These are phyloP conservation scores for Oxystoma pomonae DNA, from an alignment of 2,888 invertebrate species.

Conservation along the genomic window DNA sequence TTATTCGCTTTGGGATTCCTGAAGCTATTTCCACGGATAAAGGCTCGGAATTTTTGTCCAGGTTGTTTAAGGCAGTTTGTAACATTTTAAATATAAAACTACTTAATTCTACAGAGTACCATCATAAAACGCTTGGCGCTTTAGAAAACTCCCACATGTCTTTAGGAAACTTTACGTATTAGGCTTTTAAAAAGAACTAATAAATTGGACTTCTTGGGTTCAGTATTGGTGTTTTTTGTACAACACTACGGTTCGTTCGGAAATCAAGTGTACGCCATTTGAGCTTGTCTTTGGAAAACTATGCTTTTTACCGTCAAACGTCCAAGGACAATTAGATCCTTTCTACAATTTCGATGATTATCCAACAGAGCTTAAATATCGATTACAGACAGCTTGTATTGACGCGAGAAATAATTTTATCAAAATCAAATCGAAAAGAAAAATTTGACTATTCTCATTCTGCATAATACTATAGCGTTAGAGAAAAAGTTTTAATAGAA, in stretches of 20 bases:
- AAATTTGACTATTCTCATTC: not conserved
- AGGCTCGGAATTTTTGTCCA: too few species aligned
- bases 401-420: not conserved
- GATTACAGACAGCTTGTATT: not conserved
- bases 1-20: too few species aligned
- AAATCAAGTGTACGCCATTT: conserved; percentile 1
- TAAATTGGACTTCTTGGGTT: not conserved
- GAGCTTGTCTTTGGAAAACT: not conserved
- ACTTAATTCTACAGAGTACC: not conserved
- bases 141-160: not conserved
- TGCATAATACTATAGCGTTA: not conserved
- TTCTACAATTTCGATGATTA: not conserved
- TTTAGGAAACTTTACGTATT: not conserved
- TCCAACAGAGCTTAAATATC: not conserved
- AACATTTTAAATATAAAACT: too few species aligned
- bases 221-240: not conserved
- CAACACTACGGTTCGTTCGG: not conserved
- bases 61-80: too few species aligned
- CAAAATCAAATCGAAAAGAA: not conserved
- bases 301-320: not conserved
- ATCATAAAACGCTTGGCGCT: not conserved
- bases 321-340: too few species aligned
- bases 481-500: not conserved
- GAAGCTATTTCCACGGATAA: too few species aligned
- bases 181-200: not conserved